phyloP scores from a whole-genome alignment of 2,797 vertebrate species.

The Peromyscus eremicus region DNA sequence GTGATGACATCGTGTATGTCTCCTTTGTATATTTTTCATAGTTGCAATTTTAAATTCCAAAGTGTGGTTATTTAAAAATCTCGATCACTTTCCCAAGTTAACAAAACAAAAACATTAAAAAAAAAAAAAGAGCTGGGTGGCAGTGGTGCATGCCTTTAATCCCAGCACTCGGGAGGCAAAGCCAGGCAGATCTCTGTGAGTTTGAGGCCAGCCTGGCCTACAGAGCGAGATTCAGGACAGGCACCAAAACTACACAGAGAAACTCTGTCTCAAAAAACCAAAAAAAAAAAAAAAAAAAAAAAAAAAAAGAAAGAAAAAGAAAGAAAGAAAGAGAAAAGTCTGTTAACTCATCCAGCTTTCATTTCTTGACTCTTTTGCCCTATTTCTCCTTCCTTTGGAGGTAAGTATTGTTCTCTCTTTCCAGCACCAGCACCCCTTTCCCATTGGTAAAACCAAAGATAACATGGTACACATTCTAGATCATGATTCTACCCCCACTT shows the following conservation, averaged over 20 bases:
- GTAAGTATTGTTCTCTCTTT: slow-evolving; percentile 22
- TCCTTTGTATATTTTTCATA: neutral
- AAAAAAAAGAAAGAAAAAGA: too few relatives aligned
- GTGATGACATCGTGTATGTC: neutral
- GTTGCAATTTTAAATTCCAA: neutral
- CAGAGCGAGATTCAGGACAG: too few relatives aligned
- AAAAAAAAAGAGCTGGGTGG: neutral
- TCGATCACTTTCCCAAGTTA: neutral
- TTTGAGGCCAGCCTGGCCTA: too few relatives aligned
- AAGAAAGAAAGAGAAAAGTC: neutral
- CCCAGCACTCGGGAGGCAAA: too few relatives aligned
- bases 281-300: too few relatives aligned
- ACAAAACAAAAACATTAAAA: neutral
- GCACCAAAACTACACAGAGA: too few relatives aligned
- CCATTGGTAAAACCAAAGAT: neutral
- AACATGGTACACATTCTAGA: neutral
- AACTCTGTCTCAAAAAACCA: too few relatives aligned
- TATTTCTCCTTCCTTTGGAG: neutral
- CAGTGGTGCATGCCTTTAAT: too few relatives aligned
- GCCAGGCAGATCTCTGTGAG: too few relatives aligned
- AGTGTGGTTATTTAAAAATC: neutral
- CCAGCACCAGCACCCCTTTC: neutral
- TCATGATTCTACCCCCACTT: neutral
- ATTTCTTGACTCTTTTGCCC: neutral
- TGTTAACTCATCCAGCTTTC: neutral